phyloP scores from a whole-genome alignment of 2,888 invertebrate species.

The Lordiphosa fenestrarum region DNA sequence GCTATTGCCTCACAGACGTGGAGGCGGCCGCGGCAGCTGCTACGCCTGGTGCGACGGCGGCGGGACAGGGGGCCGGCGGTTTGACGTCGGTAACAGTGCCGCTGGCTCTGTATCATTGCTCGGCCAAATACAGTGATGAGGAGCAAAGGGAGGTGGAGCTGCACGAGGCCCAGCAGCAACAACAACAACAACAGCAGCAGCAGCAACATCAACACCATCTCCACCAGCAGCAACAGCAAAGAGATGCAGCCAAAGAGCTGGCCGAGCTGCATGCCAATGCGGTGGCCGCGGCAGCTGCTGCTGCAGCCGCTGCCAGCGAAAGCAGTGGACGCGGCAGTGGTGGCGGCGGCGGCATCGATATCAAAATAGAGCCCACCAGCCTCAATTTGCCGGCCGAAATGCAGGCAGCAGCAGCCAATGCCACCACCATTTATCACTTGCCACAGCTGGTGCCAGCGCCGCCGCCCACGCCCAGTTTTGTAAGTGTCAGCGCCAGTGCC shows the following conservation, averaged over 20 bases:
- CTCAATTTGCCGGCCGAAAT: conserved; percentile 47
- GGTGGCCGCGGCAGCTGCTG: conserved; percentile 40
- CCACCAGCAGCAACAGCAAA: conserved; percentile 57
- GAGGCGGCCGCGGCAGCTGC: conserved; percentile 54
- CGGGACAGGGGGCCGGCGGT: conserved; percentile 28
- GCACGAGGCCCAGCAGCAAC: conserved; percentile 49
- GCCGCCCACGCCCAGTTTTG: conserved; percentile 49
- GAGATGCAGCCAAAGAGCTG: conserved; percentile 69
- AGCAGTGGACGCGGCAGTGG: conserved; percentile 39
- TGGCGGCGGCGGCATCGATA: conserved; percentile 52
- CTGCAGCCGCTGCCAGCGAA: conserved; percentile 31
- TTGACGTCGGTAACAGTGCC: conserved; percentile 53
- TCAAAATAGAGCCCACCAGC: conserved; percentile 69
- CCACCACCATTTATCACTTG: conserved; percentile 70
- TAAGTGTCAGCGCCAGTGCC: conserved; percentile 25
- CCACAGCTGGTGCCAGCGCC: conserved; percentile 67
- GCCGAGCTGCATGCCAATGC: conserved; percentile 70
- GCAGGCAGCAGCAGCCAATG: conserved; percentile 42
- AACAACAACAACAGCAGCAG: conserved; percentile 48
- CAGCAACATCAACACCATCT: conserved; percentile 46
- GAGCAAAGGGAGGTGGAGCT: conserved; percentile 65
- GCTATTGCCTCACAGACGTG: conserved; percentile 70
- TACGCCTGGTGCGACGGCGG: conserved; percentile 28
- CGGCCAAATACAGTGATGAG: conserved; percentile 64
- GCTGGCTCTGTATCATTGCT: conserved; percentile 61